Base-by-base conservation (phyloP, 2,113 vertebrate species). In the Oreochromis tanganicae region DNA sequence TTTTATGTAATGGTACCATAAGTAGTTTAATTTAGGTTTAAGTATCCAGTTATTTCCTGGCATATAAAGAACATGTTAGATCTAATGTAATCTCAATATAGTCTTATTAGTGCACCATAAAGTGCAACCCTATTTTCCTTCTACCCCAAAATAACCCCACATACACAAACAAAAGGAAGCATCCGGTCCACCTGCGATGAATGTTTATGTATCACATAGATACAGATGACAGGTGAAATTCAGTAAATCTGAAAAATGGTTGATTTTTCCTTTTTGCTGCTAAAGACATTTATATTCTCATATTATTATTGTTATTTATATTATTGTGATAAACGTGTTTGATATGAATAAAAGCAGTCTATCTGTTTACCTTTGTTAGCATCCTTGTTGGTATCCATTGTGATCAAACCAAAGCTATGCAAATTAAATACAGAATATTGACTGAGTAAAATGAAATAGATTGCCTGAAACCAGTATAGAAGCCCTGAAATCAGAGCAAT, bases 361-460 rank as follows among this genome's bases (percentile, higher is more conserved):
- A 71, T 8, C 12, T 19, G 32, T 85, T 61, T 6, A 24, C 1
- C 52, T 29, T 73, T 80, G 81, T 86, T 83, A 86, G 75, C 91
- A 90, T 73, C 50, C 34, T 71, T 87, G 90, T 80, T 88, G 79
- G 81, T 56, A 82, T 63, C 36, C 36, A 71, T 8, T n/a, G 29
- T 91, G 21, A 87, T 68, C 57, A 89, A 80, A 91, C 50, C 83
- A 87, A 92, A 88, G 89, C 90, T 91, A 93, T 95, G 93, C 91
- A 94, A 96, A 95, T 95, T 95, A 96, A 96, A 96, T 95, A 96
- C 91, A 94, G 88, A 93, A 85, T 94, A 95, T 94, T 94, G 91
- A 89, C 88, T 85, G 91, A 86, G 80, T 90, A 91, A 92, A 95
- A 95, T 92, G 78, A 95, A 95, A 94, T 63, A 92, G 88, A 94